Percentiles rank a stretch among this genome's conserved stretches.
phyloP scores from a whole-genome alignment of 2,888 invertebrate species.

The Choreutis nemorana region DNA sequence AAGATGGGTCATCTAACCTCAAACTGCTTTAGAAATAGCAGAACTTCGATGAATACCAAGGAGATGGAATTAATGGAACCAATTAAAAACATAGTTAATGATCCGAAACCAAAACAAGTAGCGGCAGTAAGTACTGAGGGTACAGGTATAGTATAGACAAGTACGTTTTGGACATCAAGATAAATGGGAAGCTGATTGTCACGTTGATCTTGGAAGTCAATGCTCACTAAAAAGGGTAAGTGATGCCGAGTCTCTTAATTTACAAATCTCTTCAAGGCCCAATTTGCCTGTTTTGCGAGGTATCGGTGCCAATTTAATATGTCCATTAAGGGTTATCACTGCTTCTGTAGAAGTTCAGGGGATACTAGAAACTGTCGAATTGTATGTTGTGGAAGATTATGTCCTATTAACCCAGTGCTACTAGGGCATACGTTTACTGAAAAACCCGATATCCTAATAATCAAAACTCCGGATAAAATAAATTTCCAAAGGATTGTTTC shows the following conservation, averaged over 20 bases:
- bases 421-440: constrained; percentile 7
- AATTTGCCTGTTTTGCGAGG: not conserved
- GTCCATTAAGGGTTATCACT: not conserved
- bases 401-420: constrained; percentile 2
- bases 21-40: not conserved
- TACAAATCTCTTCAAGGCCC: not conserved
- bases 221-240: not conserved
- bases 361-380: not conserved
- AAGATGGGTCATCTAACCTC: not conserved
- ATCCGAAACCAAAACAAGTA: too few species aligned
- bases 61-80: too few species aligned
- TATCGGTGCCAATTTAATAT: not conserved
- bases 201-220: not conserved
- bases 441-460: constrained; percentile 4
- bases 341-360: constrained; percentile 1
- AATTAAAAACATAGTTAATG: too few species aligned
- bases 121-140: too few species aligned
- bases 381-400: too few species aligned
- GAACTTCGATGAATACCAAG: too few species aligned
- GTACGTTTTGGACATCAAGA: not conserved
- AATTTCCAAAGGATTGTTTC: not conserved
- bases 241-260: not conserved
- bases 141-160: not conserved
- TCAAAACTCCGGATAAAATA: constrained; percentile 3
- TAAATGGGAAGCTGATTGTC: not conserved